Conservation (phyloP, 2,888 invertebrate genomes). For the Tetragnatha montana region DNA sequence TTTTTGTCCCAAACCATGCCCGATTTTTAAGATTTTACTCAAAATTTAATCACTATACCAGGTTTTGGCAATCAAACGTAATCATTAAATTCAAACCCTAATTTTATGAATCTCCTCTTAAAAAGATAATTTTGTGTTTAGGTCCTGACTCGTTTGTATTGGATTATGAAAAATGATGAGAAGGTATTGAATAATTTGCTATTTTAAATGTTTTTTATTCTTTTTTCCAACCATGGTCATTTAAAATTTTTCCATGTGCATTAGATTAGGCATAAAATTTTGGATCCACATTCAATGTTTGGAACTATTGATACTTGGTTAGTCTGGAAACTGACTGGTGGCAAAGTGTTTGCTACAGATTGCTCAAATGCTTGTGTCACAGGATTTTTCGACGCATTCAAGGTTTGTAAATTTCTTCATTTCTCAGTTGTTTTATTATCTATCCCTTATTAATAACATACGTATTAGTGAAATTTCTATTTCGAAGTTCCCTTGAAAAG, state of each 20-base stretch:
- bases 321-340: constrained; percentile 85
- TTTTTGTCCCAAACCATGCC: no score
- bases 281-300: constrained; percentile 83
- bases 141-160: constrained; percentile 86
- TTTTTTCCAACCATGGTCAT: not conserved
- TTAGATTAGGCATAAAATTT: constrained; percentile 78
- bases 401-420: constrained; percentile 75
- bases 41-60: no score
- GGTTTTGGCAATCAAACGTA: no score
- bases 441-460: no score
- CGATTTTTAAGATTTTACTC: no score
- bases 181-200: constrained; percentile 78
- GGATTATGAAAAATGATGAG: constrained; percentile 85
- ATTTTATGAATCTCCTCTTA: not conserved
- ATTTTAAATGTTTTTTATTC: not conserved
- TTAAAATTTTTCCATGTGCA: not conserved
- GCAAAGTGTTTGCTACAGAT: constrained; percentile 85
- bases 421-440: not conserved
- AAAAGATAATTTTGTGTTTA: constrained; percentile 74
- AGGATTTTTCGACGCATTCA: constrained; percentile 94
- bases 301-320: constrained; percentile 96
- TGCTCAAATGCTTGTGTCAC: constrained; percentile 93
- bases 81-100: no score
- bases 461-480: no score
- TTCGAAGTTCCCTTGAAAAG: no score